Evolutionary conservation across 2,888 invertebrate species (phyloP).

Genomic region (Caenorhabditis macrosperma): DNA sequence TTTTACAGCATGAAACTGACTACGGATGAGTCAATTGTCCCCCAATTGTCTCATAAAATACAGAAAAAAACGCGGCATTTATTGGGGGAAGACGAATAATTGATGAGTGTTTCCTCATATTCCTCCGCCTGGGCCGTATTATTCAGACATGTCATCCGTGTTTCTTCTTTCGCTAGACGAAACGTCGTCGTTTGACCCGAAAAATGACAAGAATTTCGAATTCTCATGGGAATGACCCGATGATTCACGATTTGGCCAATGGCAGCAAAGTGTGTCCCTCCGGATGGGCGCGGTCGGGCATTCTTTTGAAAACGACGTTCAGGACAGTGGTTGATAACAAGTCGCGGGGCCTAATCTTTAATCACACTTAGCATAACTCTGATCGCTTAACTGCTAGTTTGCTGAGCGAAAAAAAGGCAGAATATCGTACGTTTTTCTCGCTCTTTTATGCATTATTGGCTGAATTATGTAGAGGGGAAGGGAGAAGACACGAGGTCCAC

Average conservation of each 20-base stretch:
- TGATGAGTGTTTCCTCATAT: not conserved
- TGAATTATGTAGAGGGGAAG: not conserved
- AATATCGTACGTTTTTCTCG: not conserved
- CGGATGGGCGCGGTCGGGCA: slow-evolving; percentile 30
- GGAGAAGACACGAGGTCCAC: not conserved
- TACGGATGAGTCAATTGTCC: not conserved
- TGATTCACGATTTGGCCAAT: slow-evolving; percentile 48
- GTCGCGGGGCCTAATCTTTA: too few relatives aligned
- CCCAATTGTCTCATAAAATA: not conserved
- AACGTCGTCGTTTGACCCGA: not conserved
- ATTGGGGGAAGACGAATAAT: not conserved
- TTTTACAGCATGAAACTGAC: not conserved
- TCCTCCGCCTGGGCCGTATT: not conserved
- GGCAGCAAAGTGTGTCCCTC: too few relatives aligned
- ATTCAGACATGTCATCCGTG: too few relatives aligned
- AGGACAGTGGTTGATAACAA: not conserved
- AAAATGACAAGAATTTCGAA: slow-evolving; percentile 13
- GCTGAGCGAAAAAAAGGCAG: not conserved
- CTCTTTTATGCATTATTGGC: not conserved
- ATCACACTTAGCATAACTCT: not conserved
- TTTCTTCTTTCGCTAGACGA: too few relatives aligned
- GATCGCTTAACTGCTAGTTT: not conserved
- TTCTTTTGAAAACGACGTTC: not conserved
- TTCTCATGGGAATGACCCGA: not conserved
- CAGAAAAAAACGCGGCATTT: not conserved